Percentiles rank a stretch among this genome's conserved stretches.
phyloP scores from a whole-genome alignment of 2,888 invertebrate genomes.

The Pecten maximus region DNA sequence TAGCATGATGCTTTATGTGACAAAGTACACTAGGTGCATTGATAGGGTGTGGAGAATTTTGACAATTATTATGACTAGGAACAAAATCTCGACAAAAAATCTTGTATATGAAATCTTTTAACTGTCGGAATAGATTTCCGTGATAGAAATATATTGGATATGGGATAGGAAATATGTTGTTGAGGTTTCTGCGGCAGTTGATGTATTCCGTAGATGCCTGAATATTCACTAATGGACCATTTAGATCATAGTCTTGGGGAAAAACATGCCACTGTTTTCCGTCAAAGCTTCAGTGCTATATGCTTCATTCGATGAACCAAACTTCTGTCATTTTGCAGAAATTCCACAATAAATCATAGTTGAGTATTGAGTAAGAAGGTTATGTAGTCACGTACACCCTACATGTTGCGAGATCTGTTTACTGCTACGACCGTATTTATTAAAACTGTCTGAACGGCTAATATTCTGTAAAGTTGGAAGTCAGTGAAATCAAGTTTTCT shows the following conservation, averaged over 20 bases:
- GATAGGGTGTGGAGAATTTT: slow-evolving; percentile 11
- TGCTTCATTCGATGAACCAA: not conserved
- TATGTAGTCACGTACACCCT: not conserved
- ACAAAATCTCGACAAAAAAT: not conserved
- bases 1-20: not conserved
- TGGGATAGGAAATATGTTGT: not conserved
- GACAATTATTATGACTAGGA: not conserved
- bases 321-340: not conserved
- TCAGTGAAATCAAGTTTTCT: not conserved
- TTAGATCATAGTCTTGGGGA: not conserved
- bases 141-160: not conserved
- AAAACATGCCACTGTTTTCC: not conserved
- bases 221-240: not conserved
- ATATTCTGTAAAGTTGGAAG: not conserved
- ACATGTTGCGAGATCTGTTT: not conserved
- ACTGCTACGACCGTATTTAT: not conserved
- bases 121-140: not conserved
- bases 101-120: not conserved
- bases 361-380: not conserved
- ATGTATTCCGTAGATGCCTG: not conserved
- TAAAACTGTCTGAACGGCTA: not conserved
- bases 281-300: not conserved
- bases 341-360: not conserved
- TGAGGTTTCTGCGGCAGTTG: not conserved
- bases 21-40: not conserved